These are phyloP conservation scores for Hypothenemus hampei DNA, from an alignment of 1,140 invertebrate genomes.

Conservation along the genomic window DNA sequence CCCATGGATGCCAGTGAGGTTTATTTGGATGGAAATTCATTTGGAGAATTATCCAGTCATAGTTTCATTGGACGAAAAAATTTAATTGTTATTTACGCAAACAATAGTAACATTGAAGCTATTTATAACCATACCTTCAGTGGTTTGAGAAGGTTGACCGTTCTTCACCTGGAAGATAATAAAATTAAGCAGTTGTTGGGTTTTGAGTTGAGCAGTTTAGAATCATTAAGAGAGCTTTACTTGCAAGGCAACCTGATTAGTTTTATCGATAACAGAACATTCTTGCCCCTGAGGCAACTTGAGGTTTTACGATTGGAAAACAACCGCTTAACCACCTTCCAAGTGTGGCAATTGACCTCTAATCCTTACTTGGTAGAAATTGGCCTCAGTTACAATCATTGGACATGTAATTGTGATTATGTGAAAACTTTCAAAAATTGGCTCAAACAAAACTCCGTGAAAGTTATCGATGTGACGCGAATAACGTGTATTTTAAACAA, in stretches of 20 bases:
- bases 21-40: constrained; percentile 87
- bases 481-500: constrained; percentile 65
- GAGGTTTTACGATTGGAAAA: constrained; percentile 80
- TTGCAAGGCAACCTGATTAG: constrained; percentile 82
- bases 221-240: constrained; percentile 77
- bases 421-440: constrained; percentile 71
- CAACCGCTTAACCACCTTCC: constrained; percentile 74
- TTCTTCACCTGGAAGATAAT: constrained; percentile 83
- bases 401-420: constrained; percentile 86
- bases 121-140: constrained; percentile 88
- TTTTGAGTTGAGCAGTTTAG: constrained; percentile 77
- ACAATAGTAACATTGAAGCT: constrained; percentile 79
- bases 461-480: constrained; percentile 64
- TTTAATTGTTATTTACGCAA: constrained; percentile 78
- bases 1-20: constrained; percentile 93
- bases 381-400: constrained; percentile 76
- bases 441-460: constrained; percentile 65
- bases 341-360: constrained; percentile 67
- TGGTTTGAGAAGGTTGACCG: constrained; percentile 68
- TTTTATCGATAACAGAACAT: constrained; percentile 80
- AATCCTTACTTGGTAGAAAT: constrained; percentile 77
- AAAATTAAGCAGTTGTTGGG: constrained; percentile 72
- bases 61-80: constrained; percentile 88
- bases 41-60: constrained; percentile 80
- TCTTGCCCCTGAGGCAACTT: constrained; percentile 71